Conservation (phyloP, 2,113 vertebrate species). For the Nymphicus hollandicus region DNA sequence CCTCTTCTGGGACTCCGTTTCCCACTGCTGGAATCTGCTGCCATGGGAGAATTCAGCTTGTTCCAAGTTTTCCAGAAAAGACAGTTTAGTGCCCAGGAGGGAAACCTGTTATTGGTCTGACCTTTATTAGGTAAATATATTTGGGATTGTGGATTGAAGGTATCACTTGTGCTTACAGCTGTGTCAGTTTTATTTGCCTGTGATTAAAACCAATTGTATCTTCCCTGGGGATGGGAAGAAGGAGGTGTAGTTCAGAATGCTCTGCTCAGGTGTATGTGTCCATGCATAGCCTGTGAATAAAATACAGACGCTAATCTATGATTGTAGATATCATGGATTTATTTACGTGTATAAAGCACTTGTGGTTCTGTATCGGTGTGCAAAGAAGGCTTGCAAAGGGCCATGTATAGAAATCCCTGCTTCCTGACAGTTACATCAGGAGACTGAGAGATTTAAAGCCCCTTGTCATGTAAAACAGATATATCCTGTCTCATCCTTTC, state of each 20-base stretch:
- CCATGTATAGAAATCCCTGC: accelerated
- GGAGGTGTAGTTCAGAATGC: not conserved
- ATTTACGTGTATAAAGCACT: not conserved
- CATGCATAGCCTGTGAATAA: not conserved
- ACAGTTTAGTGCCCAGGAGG: not conserved
- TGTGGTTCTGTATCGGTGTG: accelerated
- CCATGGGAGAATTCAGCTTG: not conserved
- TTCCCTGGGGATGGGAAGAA: not conserved
- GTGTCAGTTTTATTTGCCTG: not conserved
- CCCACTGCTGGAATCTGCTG: not conserved
- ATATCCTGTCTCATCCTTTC: not conserved
- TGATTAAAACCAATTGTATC: not conserved
- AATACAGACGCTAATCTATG: not conserved
- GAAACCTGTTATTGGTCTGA: not conserved
- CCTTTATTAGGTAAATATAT: not conserved
- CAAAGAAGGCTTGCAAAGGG: no score
- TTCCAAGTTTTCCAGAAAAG: not conserved
- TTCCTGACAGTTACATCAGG: accelerated
- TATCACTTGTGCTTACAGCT: not conserved
- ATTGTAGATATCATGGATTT: accelerated
- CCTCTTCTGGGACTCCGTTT: not conserved
- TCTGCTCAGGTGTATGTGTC: not conserved
- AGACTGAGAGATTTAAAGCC: not conserved
- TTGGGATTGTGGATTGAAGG: not conserved
- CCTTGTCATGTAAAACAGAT: not conserved